Conservation (phyloP, 2,888 invertebrate species). For the Frankliniella intonsa region DNA sequence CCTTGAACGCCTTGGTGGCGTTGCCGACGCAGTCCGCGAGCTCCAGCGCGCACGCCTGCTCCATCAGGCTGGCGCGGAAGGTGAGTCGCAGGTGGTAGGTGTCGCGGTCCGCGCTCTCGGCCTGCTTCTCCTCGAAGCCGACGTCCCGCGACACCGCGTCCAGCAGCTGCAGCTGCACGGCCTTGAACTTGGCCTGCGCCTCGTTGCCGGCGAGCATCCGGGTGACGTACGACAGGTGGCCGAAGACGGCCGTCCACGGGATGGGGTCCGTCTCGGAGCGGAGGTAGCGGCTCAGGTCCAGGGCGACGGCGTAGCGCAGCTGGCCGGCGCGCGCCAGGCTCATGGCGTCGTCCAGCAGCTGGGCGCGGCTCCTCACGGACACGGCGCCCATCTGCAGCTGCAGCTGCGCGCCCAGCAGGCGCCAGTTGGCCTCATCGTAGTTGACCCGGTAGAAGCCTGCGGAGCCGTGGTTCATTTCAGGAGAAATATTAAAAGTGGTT, state of each 20-base stretch:
- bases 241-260: constrained; percentile 61
- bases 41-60: constrained; percentile 57
- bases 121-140: constrained; percentile 49
- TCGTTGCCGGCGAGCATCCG: constrained; percentile 47
- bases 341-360: constrained; percentile 69
- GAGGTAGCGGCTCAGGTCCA: constrained; percentile 61
- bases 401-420: constrained; percentile 50
- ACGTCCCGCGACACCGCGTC: constrained; percentile 50
- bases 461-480: constrained; percentile 27
- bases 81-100: constrained; percentile 51
- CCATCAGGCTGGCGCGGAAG: constrained; percentile 53
- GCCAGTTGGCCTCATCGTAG: constrained; percentile 58
- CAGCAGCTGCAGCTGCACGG: constrained; percentile 49
- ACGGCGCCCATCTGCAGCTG: constrained; percentile 46
- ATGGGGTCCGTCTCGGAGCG: constrained; percentile 58
- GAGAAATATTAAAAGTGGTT: neutral
- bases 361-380: constrained; percentile 59
- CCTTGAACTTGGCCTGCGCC: constrained; percentile 42
- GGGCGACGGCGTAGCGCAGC: constrained; percentile 56
- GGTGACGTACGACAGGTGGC: constrained; percentile 47
- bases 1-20: constrained; percentile 43
- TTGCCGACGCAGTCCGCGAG: constrained; percentile 51
- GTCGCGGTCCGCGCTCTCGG: constrained; percentile 41
- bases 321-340: constrained; percentile 57
- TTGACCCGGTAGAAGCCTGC: constrained; percentile 60